Percentiles rank a stretch among this genome's conserved stretches.
Conservation (phyloP, 2,113 vertebrate species). For the Pseudorasbora parva region DNA sequence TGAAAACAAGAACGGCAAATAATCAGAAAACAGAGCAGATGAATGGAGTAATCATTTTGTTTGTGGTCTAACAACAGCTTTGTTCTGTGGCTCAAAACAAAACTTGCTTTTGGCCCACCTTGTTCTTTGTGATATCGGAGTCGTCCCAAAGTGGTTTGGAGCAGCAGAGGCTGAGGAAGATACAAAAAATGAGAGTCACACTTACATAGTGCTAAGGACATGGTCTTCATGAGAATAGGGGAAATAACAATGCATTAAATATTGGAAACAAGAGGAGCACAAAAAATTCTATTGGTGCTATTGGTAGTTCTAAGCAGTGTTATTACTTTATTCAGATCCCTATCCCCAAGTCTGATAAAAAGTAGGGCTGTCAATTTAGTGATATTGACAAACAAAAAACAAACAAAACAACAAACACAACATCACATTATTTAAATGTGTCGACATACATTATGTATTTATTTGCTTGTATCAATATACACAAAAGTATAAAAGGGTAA, state of each 20-base stretch:
- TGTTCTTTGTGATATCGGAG: slow-evolving; percentile 32
- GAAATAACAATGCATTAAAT: neutral
- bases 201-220: neutral
- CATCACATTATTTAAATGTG: too few species aligned
- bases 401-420: too few species aligned
- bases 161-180: slow-evolving; percentile 35
- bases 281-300: neutral
- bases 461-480: too few species aligned
- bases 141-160: slow-evolving; percentile 37
- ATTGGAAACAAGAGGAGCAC: neutral
- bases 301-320: neutral
- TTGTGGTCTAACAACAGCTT: neutral
- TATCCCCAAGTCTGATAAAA: neutral
- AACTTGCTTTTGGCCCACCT: slow-evolving; percentile 13
- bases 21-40: neutral
- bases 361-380: neutral
- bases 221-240: neutral
- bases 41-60: neutral
- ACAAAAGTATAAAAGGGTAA: too few species aligned
- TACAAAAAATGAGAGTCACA: neutral
- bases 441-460: too few species aligned
- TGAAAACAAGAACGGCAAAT: neutral
- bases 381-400: too few species aligned
- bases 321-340: neutral
- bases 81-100: neutral